Percentiles rank a stretch among this genome's conserved stretches.
Conservation (phyloP, 2,888 invertebrate genomes). For the Pristionchus exspectatus region DNA sequence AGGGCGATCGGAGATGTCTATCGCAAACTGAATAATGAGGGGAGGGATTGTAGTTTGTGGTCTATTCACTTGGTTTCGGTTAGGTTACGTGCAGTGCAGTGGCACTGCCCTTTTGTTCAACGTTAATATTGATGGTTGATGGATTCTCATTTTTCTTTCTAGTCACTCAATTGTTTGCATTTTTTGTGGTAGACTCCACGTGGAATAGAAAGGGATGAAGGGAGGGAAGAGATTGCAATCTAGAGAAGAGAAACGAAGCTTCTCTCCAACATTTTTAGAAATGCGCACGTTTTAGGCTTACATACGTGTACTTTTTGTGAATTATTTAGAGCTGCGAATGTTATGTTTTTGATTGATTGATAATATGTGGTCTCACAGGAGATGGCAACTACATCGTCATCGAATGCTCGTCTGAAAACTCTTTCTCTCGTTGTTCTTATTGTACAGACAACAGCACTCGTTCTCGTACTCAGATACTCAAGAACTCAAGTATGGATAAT, state of each 20-base stretch:
- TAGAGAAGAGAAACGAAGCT: neutral
- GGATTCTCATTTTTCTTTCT: neutral
- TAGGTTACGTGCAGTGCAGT: neutral
- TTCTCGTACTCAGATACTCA: slow-evolving; percentile 80
- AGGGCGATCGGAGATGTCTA: neutral
- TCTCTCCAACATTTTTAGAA: neutral
- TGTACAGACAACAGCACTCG: slow-evolving; percentile 80
- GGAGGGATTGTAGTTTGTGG: slow-evolving; percentile 14
- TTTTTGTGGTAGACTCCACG: slow-evolving; percentile 2
- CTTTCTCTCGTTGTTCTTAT: slow-evolving; percentile 80
- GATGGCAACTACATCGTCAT: slow-evolving; percentile 16
- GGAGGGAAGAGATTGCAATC: neutral
- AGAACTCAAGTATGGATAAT: slow-evolving; percentile 73
- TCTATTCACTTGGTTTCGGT: neutral
- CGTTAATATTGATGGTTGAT: neutral
- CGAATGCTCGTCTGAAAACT: slow-evolving; percentile 70
- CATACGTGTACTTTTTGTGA: neutral
- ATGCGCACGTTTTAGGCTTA: neutral
- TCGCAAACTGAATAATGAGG: slow-evolving; percentile 12
- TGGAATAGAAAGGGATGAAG: neutral
- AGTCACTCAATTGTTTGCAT: neutral
- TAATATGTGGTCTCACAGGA: slow-evolving; percentile 25
- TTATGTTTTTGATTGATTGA: neutral
- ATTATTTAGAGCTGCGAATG: neutral
- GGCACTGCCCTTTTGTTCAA: neutral